Percentiles rank a stretch among this genome's conserved stretches.
Evolutionary conservation across 2,888 invertebrate genomes (phyloP).

Genomic region (Galerucella pusilla): DNA sequence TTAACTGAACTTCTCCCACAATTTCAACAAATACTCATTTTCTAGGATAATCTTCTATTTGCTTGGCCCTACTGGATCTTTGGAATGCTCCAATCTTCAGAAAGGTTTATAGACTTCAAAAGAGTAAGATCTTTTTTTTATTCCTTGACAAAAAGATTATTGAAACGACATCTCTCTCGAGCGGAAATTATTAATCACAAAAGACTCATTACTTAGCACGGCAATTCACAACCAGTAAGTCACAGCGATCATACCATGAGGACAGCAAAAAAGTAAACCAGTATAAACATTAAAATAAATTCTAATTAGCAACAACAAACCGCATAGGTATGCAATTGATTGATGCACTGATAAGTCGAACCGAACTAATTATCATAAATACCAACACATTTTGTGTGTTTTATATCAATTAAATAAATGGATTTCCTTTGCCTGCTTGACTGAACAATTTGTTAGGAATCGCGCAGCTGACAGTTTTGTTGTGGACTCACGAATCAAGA

Average conservation of each 20-base stretch:
- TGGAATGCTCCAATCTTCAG: no score
- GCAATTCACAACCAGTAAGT: neutral
- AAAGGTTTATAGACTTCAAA: no score
- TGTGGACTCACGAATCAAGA: slow-evolving; percentile 45
- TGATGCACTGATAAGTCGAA: slow-evolving; percentile 37
- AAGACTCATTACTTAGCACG: no score
- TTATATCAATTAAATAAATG: slow-evolving; percentile 50
- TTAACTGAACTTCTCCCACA: no score
- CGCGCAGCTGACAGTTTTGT: slow-evolving; percentile 48
- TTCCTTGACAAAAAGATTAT: no score
- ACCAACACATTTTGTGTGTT: slow-evolving; percentile 45
- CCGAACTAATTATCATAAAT: slow-evolving; percentile 44
- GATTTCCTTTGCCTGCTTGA: slow-evolving; percentile 47
- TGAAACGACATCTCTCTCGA: no score
- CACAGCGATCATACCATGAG: neutral
- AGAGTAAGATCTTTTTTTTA: no score
- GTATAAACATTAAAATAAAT: slow-evolving; percentile 22
- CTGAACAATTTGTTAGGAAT: slow-evolving; percentile 49
- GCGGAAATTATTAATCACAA: no score
- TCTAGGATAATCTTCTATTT: no score
- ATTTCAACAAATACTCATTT: no score
- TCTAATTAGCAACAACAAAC: slow-evolving; percentile 39
- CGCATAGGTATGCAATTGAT: slow-evolving; percentile 37
- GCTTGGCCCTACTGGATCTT: no score
- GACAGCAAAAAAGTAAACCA: neutral